Evolutionary conservation across 2,797 vertebrate genomes (phyloP).

Genomic region (Enteromius trimaculatus): DNA sequence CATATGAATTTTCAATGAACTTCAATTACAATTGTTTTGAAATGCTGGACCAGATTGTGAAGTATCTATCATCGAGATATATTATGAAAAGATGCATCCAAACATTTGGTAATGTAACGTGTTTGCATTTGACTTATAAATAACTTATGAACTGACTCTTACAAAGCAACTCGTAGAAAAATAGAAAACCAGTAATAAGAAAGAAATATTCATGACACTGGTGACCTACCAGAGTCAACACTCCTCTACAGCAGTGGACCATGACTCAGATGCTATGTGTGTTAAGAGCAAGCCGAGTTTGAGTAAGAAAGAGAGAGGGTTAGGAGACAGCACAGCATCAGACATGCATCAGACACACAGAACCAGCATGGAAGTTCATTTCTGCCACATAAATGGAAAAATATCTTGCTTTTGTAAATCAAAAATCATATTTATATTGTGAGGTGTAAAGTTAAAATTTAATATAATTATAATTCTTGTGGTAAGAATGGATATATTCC

Average conservation of each 20-base stretch:
- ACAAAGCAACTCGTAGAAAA: not conserved
- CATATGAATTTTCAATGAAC: not conserved
- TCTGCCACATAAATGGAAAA: not conserved
- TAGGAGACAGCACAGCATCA: conserved; percentile 62
- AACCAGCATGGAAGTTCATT: not conserved
- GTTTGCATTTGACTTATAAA: not conserved
- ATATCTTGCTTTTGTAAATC: not conserved
- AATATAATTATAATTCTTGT: not conserved
- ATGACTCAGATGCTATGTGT: conserved; percentile 91
- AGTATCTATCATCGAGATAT: not conserved
- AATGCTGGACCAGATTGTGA: not conserved
- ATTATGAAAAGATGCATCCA: not conserved
- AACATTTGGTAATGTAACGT: not conserved
- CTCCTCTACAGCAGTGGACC: conserved; percentile 94
- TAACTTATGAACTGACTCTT: not conserved
- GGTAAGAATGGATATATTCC: conserved; percentile 1
- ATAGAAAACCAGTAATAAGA: not conserved
- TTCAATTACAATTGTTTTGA: not conserved
- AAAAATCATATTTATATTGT: not conserved
- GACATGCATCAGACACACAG: conserved; percentile 25
- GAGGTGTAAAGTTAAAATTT: not conserved
- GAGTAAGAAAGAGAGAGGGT: conserved; percentile 62
- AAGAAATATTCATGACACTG: conserved; percentile 24
- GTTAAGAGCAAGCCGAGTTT: conserved; percentile 74
- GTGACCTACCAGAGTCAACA: conserved; percentile 82